Conservation (phyloP, 2,113 vertebrate genomes). For the Ceuthmochares aereus region DNA sequence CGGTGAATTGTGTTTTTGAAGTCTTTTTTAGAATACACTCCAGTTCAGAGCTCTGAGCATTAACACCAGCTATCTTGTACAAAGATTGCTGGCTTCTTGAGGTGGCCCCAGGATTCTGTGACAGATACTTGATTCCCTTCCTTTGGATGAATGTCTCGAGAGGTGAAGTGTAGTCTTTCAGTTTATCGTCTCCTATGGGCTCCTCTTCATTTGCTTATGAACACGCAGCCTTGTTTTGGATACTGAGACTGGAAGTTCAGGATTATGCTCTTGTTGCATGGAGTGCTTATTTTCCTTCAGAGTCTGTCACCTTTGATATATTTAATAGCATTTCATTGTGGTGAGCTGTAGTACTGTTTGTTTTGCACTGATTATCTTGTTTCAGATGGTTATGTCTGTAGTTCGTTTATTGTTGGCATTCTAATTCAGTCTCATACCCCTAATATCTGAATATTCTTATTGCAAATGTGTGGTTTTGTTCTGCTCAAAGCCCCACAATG, state of each 20-base stretch:
- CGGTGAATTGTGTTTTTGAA: background rate
- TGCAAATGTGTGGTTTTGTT: background rate
- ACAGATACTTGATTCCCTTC: background rate
- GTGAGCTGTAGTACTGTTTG: background rate
- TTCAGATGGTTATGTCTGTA: background rate
- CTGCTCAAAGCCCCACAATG: background rate
- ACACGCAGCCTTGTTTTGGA: background rate
- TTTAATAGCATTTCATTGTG: background rate
- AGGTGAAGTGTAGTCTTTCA: background rate
- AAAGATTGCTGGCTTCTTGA: background rate
- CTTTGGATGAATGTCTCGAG: background rate
- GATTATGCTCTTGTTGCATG: background rate
- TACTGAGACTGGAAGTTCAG: background rate
- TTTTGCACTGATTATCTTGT: background rate
- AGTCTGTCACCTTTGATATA: background rate
- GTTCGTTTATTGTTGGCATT: background rate
- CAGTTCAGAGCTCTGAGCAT: background rate
- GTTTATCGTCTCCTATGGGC: background rate
- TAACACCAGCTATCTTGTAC: background rate
- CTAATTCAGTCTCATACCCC: background rate
- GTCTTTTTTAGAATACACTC: background rate
- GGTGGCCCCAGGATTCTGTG: background rate
- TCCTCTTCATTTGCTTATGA: background rate
- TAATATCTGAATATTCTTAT: background rate
- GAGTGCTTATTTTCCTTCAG: background rate